A percentile compares a stretch with the other conserved stretches of the same genome.
Conservation (phyloP, 2,797 vertebrate genomes). For the Sebastes jordani region DNA sequence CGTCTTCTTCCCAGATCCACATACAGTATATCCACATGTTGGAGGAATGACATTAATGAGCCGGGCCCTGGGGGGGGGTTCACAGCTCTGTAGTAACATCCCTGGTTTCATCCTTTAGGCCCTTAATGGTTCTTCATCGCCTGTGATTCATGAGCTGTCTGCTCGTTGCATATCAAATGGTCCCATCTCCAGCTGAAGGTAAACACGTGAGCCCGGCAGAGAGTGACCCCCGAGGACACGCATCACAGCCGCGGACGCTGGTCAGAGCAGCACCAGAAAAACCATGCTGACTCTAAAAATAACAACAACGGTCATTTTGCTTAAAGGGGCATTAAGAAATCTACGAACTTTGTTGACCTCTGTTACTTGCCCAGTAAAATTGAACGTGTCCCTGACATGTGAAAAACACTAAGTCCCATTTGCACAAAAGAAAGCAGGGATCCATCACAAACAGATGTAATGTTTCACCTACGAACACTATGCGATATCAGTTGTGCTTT, state of each 20-base stretch:
- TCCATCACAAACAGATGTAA: background rate
- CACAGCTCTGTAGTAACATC: background rate
- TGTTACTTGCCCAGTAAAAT: background rate
- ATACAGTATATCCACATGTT: background rate
- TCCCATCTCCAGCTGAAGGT: slow-evolving; percentile 45
- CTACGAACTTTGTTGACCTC: background rate
- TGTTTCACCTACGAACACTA: background rate
- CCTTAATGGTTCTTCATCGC: slow-evolving; percentile 8
- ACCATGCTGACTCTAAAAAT: background rate
- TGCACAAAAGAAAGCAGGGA: background rate
- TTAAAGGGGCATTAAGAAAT: background rate
- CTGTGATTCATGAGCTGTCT: slow-evolving; percentile 61
- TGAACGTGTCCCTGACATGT: background rate
- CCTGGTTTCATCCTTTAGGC: slow-evolving; percentile 23
- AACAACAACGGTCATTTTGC: background rate
- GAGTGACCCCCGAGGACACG: slow-evolving; percentile 3
- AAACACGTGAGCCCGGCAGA: slow-evolving; percentile 28
- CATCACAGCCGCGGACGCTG: slow-evolving; percentile 8
- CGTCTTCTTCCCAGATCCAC: background rate
- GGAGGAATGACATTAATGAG: background rate
- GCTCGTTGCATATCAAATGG: slow-evolving; percentile 32
- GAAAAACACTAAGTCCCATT: background rate
- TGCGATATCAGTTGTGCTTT: background rate
- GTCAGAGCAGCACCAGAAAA: background rate
- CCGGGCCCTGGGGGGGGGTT: background rate